Conservation (phyloP, 1,140 invertebrate species). For the Asbolus verrucosus region DNA sequence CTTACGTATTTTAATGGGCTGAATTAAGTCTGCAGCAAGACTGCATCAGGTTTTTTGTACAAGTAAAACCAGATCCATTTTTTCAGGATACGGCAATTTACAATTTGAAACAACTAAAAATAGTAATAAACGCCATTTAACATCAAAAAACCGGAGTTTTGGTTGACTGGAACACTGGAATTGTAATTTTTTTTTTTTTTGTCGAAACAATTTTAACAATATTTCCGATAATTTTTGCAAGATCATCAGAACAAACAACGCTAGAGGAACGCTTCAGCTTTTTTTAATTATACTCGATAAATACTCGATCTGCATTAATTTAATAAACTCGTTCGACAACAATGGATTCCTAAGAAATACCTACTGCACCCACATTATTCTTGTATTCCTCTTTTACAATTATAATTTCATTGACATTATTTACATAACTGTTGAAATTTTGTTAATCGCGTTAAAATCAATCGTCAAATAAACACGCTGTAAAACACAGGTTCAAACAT, state of each 20-base stretch:
- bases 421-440: no score
- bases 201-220: conserved; percentile 37
- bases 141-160: conserved; percentile 40
- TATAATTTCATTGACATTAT: conserved; percentile 4
- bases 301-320: conserved; percentile 25
- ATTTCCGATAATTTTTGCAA: conserved; percentile 1
- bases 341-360: conserved; percentile 18
- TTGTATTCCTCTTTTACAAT: neutral
- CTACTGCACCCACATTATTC: neutral
- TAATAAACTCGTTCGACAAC: conserved; percentile 27
- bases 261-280: neutral
- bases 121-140: conserved; percentile 39
- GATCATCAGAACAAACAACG: conserved; percentile 25
- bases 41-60: conserved; percentile 42
- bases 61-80: conserved; percentile 41
- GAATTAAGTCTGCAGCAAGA: conserved; percentile 43
- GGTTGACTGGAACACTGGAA: conserved; percentile 39
- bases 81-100: conserved; percentile 44
- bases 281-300: conserved; percentile 10
- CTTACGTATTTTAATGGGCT: conserved; percentile 41
- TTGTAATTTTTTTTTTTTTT: conserved; percentile 17
- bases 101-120: conserved; percentile 45
- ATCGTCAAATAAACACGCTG: no score
- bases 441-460: no score
- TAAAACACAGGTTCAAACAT: no score